A percentile compares a stretch with the other conserved stretches of the same genome.
Evolutionary conservation across 1,140 invertebrate species (phyloP).

Genomic region (Drosophila subpulchrella): DNA sequence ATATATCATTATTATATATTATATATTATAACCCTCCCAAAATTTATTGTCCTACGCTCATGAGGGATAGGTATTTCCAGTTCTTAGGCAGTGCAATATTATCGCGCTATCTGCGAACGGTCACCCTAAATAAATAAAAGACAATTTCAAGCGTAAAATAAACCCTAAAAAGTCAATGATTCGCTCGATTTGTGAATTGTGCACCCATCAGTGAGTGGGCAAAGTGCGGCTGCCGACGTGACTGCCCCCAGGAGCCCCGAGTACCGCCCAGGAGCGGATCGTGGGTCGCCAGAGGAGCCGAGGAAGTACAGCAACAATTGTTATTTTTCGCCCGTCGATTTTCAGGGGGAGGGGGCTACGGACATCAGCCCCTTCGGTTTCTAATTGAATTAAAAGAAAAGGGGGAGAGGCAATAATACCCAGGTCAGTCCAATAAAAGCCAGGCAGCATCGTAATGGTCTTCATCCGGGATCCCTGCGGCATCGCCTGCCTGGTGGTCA

Average conservation of each 20-base stretch:
- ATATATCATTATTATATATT: no score
- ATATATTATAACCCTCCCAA: no score
- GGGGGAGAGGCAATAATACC: slow-evolving; percentile 10
- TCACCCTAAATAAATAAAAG: slow-evolving; percentile 72
- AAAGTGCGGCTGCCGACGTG: slow-evolving; percentile 18
- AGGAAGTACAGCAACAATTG: slow-evolving; percentile 65
- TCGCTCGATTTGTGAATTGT: slow-evolving; percentile 23
- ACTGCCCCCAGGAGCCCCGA: background rate
- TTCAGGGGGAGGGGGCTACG: slow-evolving; percentile 31
- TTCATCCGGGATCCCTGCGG: slow-evolving; percentile 94
- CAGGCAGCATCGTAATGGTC: slow-evolving; percentile 54
- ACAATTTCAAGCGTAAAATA: slow-evolving; percentile 55
- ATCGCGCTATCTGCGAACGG: background rate
- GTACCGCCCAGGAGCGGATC: slow-evolving; percentile 4
- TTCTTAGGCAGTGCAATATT: background rate
- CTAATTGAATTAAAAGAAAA: slow-evolving; percentile 68
- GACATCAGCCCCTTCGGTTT: slow-evolving; percentile 63
- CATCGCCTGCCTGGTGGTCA: slow-evolving; percentile 93
- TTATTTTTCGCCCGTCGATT: slow-evolving; percentile 41
- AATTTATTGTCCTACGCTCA: background rate
- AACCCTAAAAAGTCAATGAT: slow-evolving; percentile 34
- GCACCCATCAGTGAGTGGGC: slow-evolving; percentile 9
- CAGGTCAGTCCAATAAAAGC: background rate
- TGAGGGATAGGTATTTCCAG: background rate
- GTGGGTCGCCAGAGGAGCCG: background rate